phyloP scores from a whole-genome alignment of 53 echinoderm and acorn worm genomes.

The Paracentrotus lividus region DNA sequence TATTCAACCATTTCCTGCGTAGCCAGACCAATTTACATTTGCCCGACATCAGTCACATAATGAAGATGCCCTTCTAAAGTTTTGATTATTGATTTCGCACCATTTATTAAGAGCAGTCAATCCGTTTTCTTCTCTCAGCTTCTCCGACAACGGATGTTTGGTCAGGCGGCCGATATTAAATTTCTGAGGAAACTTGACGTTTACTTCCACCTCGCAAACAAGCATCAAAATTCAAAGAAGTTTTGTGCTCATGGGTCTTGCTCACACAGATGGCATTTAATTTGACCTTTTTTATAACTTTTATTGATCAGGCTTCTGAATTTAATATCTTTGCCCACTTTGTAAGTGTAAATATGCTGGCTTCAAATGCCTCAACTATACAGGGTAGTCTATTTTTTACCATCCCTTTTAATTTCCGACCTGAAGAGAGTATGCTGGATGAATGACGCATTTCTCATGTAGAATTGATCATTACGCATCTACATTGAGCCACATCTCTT shows the following conservation, averaged over 20 bases:
- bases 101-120: not conserved
- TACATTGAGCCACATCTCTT: too few relatives aligned
- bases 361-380: not conserved
- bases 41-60: not conserved
- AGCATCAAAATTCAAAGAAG: not conserved
- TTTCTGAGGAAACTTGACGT: not conserved
- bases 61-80: not conserved
- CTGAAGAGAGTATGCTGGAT: too few relatives aligned
- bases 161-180: not conserved
- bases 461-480: too few relatives aligned
- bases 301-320: not conserved
- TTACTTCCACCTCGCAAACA: not conserved
- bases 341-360: not conserved
- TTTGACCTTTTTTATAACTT: conserved; percentile 12
- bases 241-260: not conserved
- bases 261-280: not conserved
- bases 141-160: not conserved
- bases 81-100: not conserved
- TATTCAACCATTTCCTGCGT: too few relatives aligned
- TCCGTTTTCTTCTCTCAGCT: not conserved
- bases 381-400: not conserved
- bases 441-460: too few relatives aligned
- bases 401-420: not conserved
- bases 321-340: conserved; percentile 17
- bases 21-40: not conserved